Percentiles rank a stretch among this genome's conserved stretches.
Evolutionary conservation across 1,140 invertebrate species (phyloP).

Genomic region (Yoshiicerus persimilis): DNA sequence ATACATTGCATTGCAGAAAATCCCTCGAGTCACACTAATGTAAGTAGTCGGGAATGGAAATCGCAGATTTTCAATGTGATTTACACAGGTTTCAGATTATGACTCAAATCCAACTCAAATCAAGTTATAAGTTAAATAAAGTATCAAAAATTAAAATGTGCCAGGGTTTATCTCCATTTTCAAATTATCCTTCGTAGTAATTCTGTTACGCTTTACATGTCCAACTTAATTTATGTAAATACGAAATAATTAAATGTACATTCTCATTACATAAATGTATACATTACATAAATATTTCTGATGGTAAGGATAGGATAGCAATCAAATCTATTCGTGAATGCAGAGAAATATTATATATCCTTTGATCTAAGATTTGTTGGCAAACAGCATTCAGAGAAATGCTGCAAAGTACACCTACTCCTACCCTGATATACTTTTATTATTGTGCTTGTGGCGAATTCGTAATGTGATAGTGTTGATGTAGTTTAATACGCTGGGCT

Average conservation of each 20-base stretch:
- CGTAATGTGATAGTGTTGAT: background rate
- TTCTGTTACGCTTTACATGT: background rate
- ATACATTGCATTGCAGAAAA: background rate
- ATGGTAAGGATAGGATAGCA: too few species aligned
- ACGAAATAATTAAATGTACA: background rate
- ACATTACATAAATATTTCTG: too few species aligned
- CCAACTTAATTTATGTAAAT: background rate
- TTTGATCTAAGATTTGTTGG: background rate
- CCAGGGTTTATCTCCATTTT: background rate
- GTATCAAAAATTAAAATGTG: background rate
- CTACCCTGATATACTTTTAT: background rate
- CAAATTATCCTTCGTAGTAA: background rate
- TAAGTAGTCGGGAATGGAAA: background rate
- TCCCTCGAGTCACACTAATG: background rate
- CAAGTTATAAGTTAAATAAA: background rate
- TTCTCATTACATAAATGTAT: too few species aligned
- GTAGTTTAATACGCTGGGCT: background rate
- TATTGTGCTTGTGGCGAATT: background rate
- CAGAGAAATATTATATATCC: background rate
- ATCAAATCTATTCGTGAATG: too few species aligned
- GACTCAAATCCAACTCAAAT: background rate
- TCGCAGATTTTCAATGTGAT: background rate
- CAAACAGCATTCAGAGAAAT: background rate
- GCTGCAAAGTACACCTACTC: background rate
- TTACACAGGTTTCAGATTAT: background rate